phyloP scores from a whole-genome alignment of 2,113 vertebrate species.

The Otocyon megalotis region DNA sequence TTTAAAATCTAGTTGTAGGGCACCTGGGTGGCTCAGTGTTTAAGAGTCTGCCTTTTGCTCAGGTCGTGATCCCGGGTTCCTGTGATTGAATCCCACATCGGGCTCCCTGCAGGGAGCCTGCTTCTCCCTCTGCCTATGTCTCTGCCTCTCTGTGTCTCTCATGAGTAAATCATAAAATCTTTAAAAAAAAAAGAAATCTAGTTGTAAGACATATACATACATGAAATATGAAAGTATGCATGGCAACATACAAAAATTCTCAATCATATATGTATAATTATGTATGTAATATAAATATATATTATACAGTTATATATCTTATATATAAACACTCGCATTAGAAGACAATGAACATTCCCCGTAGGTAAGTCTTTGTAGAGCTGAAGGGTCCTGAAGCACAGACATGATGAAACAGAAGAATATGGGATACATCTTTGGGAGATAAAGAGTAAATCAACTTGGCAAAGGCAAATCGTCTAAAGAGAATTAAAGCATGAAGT shows the following conservation, averaged over 20 bases:
- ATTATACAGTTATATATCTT: background rate
- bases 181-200: background rate
- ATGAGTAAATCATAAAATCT: no score
- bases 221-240: background rate
- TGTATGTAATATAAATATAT: background rate
- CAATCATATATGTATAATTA: background rate
- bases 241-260: background rate
- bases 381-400: background rate
- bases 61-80: no score
- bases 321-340: background rate
- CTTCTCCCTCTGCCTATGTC: no score
- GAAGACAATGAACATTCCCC: background rate
- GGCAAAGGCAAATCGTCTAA: background rate
- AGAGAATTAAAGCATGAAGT: background rate
- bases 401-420: background rate
- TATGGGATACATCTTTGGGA: background rate
- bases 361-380: background rate
- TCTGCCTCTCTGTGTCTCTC: no score
- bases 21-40: no score
- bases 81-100: no score
- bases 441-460: constrained; percentile 3
- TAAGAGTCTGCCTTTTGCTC: no score
- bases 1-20: background rate
- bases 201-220: background rate
- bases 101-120: no score